Percentiles rank a stretch among this genome's conserved stretches.
Conservation (phyloP, 2,113 vertebrate genomes). For the Macrotus californicus region DNA sequence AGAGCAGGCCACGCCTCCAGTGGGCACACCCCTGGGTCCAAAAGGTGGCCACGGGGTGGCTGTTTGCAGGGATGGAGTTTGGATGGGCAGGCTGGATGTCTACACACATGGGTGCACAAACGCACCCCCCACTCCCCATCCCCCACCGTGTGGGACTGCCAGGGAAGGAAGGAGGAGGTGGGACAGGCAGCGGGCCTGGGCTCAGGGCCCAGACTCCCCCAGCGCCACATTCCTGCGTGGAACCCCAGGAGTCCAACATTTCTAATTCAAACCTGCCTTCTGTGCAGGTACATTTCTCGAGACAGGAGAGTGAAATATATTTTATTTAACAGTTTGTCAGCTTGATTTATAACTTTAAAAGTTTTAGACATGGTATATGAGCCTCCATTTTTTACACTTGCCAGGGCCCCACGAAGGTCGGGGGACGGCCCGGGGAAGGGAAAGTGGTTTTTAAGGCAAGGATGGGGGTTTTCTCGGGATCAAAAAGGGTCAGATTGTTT, state of each 20-base stretch:
- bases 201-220: too few relatives aligned
- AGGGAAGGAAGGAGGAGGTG: neutral
- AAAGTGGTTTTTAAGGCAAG: neutral
- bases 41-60: too few relatives aligned
- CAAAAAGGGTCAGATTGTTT: neutral
- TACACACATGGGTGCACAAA: rapidly evolving
- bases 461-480: neutral
- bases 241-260: neutral
- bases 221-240: neutral
- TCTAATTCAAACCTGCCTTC: neutral
- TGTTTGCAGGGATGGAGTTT: neutral
- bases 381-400: neutral
- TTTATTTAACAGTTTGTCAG: neutral
- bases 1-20: neutral
- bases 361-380: constrained; percentile 27
- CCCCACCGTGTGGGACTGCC: neutral
- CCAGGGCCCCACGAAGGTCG: neutral
- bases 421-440: neutral
- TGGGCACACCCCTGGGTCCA: neutral
- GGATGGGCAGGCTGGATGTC: neutral
- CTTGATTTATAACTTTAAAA: constrained; percentile 37
- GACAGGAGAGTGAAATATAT: neutral
- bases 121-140: too few relatives aligned
- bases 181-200: neutral
- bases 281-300: neutral